phyloP scores from a whole-genome alignment of 2,888 invertebrate species.

The Rhodophaea formosa region DNA sequence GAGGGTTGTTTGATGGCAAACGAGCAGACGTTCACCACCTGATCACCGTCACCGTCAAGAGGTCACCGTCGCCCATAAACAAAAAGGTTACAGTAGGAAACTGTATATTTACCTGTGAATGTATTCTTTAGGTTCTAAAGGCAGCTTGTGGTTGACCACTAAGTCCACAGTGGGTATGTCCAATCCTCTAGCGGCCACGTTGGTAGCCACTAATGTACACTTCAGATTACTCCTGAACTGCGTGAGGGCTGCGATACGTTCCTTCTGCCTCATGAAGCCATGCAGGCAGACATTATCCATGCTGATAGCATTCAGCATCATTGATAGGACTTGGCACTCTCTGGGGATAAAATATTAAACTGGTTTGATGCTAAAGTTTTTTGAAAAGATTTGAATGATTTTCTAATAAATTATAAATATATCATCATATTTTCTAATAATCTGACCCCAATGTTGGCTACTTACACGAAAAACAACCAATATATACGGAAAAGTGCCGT shows the following conservation, averaged over 20 bases:
- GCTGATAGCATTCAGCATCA: conserved; percentile 93
- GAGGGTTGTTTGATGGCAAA: too few species aligned
- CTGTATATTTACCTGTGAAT: conserved; percentile 84
- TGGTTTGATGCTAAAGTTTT: too few species aligned
- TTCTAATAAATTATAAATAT: too few species aligned
- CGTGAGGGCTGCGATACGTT: conserved; percentile 90
- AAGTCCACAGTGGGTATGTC: conserved; percentile 98
- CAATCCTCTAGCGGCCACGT: conserved; percentile 97
- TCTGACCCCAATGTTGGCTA: too few species aligned
- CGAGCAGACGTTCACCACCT: too few species aligned
- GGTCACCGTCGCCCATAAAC: too few species aligned
- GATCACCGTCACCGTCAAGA: too few species aligned
- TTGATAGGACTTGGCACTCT: conserved; percentile 93
- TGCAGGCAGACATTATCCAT: conserved; percentile 95
- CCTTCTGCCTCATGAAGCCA: conserved; percentile 94
- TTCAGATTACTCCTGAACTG: conserved; percentile 94
- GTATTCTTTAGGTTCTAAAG: conserved; percentile 94
- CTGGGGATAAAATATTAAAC: conserved; percentile 63
- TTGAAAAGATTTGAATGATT: too few species aligned
- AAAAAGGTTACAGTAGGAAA: too few species aligned
- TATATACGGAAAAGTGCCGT: too few species aligned
- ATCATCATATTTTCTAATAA: too few species aligned
- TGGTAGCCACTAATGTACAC: conserved; percentile 96
- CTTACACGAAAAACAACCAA: too few species aligned
- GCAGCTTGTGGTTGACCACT: conserved; percentile 96